Evolutionary conservation across 2,888 invertebrate genomes (phyloP), one percentile per base, ranked within the genome.

Genomic region (Formica aserva): DNA sequence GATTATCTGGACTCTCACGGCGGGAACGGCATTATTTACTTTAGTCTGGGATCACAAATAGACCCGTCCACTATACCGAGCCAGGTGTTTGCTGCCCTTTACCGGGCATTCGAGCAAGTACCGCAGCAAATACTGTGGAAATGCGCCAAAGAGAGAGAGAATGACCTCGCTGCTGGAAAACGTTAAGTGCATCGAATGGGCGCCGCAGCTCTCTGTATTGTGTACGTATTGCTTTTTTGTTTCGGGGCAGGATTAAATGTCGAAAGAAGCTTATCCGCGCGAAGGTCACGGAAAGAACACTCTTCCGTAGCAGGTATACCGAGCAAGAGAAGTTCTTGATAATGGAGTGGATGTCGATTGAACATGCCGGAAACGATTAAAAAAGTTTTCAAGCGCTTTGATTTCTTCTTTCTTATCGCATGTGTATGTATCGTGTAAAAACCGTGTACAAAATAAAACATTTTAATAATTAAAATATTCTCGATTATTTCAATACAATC

Each of bases 141-240:
- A 81, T 93, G 91, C 89, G 78, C 87, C 71, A 60, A 66, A 62
- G 85, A 81, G 76, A 88, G 85, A 82, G 76, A 88, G 85, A 80
- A 91, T 92, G 87, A 87, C 89, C 69, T 35, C 45, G 60, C 71
- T 91, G 66, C 93, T 93, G n/a, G 89, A 90, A 32, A 94, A 94
- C 84, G 93, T 94, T 72, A 92, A 92, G 83, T 92, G 92, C 63
- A 89, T 92, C 67, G 87, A 91, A 62, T 94, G 94, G 94, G 84
- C 93, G 26, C 91, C 93, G 0, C 92, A 93, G 85, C 86, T 92
- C 22, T 88, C 92, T 77, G 90, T 94, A 71, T 74, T 90, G 18
- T 91, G 88, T 89, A 76, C 67, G 84, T 85, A 76, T 41, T 62
- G n/a, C 32, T 52, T 69, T 29, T 32, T 63, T 63, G 9, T 60